Evolutionary conservation across 2,797 vertebrate genomes (phyloP), one percentile per base, ranked within the genome.

Genomic region (Rhynchonycteris naso): DNA sequence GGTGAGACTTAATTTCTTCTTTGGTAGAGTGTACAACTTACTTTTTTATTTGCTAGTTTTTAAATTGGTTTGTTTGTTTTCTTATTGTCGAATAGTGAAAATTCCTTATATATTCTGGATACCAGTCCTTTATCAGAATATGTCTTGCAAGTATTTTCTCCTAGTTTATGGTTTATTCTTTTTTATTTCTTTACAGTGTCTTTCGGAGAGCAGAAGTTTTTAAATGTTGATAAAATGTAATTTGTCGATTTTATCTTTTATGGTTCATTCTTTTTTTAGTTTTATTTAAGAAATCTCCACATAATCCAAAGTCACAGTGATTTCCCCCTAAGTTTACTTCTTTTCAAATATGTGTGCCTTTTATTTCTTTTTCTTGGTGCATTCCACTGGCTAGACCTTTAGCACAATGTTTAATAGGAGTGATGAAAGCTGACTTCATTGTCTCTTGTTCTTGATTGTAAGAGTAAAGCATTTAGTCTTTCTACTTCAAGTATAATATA

Each of bases 181-280:
- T 71, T 78, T 54, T 16, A 83, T 30, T 90, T 65, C 33, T 52
- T 61, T 90, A 15, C 13, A 47, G 33, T 85, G 47, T 79, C 81
- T 72, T 93, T 71, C 79, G 56, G 85, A 72, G 63, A 78, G 16
- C 28, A 90, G n/a, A 76, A 59, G 66, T 90, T 94, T 79, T 33
- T 16, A 76, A 71, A 26, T 71, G 10, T 33, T 84, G 11, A 58
- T 54, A 43, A 76, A 90, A 78, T 63, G 15, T 56, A 72, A 84
- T 84, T 69, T 26, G 61, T 69, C 6, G 13, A 24, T 63, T 47
- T 68, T 83, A 76, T 52, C 52, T 43, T 81, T 50, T 24, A 68
- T 81, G 24, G 38, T 66, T 75, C 6, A 68, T 76, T 2, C 30
- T 80, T 89, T 89, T 75, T 89, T 71, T 3, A 54, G 12, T 89